Evolutionary conservation across 2,888 invertebrate genomes (phyloP), one percentile per base, ranked within the genome.

Genomic region (Amphiduros pacificus): DNA sequence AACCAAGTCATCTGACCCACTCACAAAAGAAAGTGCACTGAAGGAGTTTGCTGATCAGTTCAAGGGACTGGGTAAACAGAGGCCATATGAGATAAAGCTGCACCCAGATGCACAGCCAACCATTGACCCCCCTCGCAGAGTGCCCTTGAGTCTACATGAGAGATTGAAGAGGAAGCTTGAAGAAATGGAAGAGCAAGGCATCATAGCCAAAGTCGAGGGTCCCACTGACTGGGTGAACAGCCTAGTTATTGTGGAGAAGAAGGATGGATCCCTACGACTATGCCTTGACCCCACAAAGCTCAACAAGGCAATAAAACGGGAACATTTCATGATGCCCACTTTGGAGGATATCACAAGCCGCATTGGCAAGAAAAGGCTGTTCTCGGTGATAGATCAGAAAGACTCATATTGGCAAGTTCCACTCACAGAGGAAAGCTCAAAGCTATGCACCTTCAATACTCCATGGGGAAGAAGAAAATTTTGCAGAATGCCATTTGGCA

Each of bases 351-450:
- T 71, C 24, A 65, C 44, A 2, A 59, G 28, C 11, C 9, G 55
- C 14, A 62, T 71, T 32, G 51, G 50, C 24, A 41, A 31, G 11
- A 60, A 62, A 36, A 62, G 54, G 17, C 17, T 57, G 3, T 69
- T 69, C 59, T 55, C 52, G 6, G 68, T 68, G 36, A 53, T 67
- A 1, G 69, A 70, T 48, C 65, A 66, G 5, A 67, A 70, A 27
- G 53, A 62, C 0, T 68, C 66, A 28, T 70, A 67, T 28, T 64
- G 65, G 67, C 40, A 53, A 17, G 41, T 68, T 6, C n/a, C 20
- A n/a, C 36, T 44, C 20, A 22, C 5, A 5, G 36, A 54, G 14
- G 36, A 54, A 29, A 31, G 31, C 17, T 11, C 17, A 11, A 20
- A 54, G 27, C 20, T 54, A 5, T 29, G 29, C 11, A 54, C 54